These are phyloP conservation scores for Saccopteryx leptura DNA, from an alignment of 2,113 vertebrate species.

Conservation along the genomic window DNA sequence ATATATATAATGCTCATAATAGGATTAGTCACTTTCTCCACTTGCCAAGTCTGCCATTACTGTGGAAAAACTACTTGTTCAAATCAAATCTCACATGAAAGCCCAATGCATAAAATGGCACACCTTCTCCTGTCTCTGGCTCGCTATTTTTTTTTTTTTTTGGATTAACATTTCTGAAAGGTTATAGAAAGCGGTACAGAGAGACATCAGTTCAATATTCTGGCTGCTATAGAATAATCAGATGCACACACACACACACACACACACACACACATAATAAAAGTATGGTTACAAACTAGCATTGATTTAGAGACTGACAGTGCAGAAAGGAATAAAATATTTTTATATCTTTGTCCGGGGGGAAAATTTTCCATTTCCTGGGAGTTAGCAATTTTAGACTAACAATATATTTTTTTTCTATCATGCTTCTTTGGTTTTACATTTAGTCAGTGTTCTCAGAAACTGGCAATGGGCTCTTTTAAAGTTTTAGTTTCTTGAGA, in stretches of 20 bases:
- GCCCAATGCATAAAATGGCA: accelerated
- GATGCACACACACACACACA: neutral
- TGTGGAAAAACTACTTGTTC: neutral
- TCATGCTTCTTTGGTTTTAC: neutral
- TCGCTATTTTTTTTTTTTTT: neutral
- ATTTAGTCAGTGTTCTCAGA: neutral
- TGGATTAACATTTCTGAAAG: slow-evolving; percentile 44
- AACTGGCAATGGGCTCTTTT: neutral
- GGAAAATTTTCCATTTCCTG: neutral
- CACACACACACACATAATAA: neutral
- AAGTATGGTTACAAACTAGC: slow-evolving; percentile 10
- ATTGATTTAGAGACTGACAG: neutral
- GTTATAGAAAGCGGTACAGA: neutral
- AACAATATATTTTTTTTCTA: neutral
- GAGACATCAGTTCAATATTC: neutral
- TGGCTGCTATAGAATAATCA: neutral
- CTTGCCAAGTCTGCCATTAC: neutral
- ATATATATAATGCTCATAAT: neutral
- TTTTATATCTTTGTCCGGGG: neutral
- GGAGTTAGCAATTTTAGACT: neutral
- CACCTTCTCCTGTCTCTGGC: neutral
- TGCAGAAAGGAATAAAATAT: neutral
- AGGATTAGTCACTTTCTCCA: neutral
- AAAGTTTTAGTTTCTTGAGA: slow-evolving; percentile 11
- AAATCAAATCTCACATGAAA: neutral